phyloP scores from a whole-genome alignment of 1,140 invertebrate genomes.

The Drosophila arawakana region DNA sequence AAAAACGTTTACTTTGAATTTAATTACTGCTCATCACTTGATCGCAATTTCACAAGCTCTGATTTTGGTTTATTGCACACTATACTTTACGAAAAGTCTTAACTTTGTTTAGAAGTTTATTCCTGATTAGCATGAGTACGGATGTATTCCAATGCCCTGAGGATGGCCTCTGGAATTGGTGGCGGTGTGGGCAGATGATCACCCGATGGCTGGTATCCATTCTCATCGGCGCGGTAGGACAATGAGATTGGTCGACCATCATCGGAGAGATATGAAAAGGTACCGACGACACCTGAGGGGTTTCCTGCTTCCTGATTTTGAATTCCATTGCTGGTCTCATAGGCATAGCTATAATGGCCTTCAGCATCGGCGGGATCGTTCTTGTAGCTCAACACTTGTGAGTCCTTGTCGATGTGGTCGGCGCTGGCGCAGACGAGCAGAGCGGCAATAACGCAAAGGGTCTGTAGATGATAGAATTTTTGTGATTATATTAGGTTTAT shows the following conservation, averaged over 20 bases:
- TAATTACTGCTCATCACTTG: conserved; percentile 22
- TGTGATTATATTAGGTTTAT: neutral
- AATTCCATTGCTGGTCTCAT: conserved; percentile 65
- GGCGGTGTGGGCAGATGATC: conserved; percentile 85
- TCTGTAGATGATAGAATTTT: conserved; percentile 27
- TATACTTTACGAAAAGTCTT: conserved; percentile 8
- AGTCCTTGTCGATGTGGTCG: conserved; percentile 76
- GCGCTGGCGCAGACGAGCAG: conserved; percentile 66
- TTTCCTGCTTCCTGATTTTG: conserved; percentile 67
- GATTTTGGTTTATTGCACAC: conserved; percentile 38
- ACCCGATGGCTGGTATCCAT: conserved; percentile 85
- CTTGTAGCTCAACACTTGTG: conserved; percentile 28
- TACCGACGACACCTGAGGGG: conserved; percentile 51
- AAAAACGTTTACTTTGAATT: neutral
- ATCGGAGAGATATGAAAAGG: conserved; percentile 40
- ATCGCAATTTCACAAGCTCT: conserved; percentile 12
- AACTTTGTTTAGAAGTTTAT: neutral
- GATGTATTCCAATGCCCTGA: conserved; percentile 85
- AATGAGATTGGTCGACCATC: conserved; percentile 74
- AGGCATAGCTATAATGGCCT: conserved; percentile 57
- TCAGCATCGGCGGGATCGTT: conserved; percentile 58
- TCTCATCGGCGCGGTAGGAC: conserved; percentile 85
- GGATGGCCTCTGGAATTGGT: conserved; percentile 75
- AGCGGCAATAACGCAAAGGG: conserved; percentile 64
- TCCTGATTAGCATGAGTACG: conserved; percentile 67